Conservation (phyloP, 2,797 vertebrate species). For the Mycteria americana region DNA sequence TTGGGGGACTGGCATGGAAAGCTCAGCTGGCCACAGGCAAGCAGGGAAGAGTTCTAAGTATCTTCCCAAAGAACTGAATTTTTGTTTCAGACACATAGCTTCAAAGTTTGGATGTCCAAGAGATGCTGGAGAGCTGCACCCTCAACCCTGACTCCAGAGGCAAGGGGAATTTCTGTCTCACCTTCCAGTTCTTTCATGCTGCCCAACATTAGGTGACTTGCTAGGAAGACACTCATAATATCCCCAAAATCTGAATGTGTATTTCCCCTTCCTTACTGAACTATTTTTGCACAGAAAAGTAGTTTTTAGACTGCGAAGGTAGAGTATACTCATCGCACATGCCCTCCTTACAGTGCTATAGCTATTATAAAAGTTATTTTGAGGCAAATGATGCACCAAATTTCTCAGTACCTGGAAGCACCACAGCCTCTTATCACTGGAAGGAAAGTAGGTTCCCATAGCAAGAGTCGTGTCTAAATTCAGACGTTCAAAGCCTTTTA, state of each 20-base stretch:
- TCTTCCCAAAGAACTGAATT: background rate
- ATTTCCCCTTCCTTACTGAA: background rate
- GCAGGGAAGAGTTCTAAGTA: background rate
- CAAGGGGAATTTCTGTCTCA: background rate
- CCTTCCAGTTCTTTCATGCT: background rate
- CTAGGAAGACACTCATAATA: background rate
- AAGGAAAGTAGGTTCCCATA: background rate
- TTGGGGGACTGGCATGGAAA: background rate
- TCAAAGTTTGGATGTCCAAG: background rate
- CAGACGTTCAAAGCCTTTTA: background rate
- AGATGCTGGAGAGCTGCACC: background rate
- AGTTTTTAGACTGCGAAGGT: background rate
- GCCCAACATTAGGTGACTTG: background rate
- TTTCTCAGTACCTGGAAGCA: background rate
- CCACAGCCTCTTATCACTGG: background rate
- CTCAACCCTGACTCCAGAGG: background rate
- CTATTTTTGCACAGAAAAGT: background rate
- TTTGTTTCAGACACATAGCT: background rate
- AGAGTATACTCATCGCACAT: background rate
- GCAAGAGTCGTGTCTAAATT: background rate
- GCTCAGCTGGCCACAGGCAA: constrained; percentile 1
- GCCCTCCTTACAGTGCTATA: background rate
- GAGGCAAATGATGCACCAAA: background rate
- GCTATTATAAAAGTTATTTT: background rate
- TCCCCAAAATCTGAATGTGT: background rate